A percentile compares a stretch with the other conserved stretches of the same genome.
These are phyloP conservation scores for Meandrusa payeni DNA, from an alignment of 2,888 invertebrate genomes.

Conservation along the genomic window DNA sequence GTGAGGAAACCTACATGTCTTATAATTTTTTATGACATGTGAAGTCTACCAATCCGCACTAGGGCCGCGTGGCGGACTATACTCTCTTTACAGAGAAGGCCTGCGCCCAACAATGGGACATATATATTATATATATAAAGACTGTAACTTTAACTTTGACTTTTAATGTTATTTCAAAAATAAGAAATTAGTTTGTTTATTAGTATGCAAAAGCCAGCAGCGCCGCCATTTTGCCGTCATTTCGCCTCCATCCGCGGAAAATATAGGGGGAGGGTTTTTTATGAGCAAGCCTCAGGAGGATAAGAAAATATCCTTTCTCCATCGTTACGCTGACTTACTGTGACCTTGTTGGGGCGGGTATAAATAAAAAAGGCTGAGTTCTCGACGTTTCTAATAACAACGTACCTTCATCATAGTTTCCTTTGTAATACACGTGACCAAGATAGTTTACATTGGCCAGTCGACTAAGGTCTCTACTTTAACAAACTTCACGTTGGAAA, in stretches of 20 bases:
- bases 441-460: conserved; percentile 15
- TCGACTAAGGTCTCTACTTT: conserved; percentile 1
- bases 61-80: too few species aligned
- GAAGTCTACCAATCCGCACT: too few species aligned
- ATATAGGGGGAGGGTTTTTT: conserved; percentile 26
- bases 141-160: too few species aligned
- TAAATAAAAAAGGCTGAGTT: conserved; percentile 34
- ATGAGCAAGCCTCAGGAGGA: conserved; percentile 22
- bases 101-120: too few species aligned
- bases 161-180: too few species aligned
- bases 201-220: conserved; percentile 9
- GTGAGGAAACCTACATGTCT: too few species aligned
- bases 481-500: background rate
- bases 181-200: too few species aligned
- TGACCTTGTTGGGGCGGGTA: conserved; percentile 26
- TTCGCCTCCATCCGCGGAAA: conserved; percentile 15
- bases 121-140: too few species aligned
- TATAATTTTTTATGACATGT: too few species aligned
- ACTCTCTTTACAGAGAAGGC: too few species aligned
- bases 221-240: too few species aligned
- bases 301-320: conserved; percentile 28
- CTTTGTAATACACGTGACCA: conserved; percentile 23
- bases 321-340: conserved; percentile 26
- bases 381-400: conserved; percentile 34
- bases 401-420: conserved; percentile 32